Conservation (phyloP, 1,140 invertebrate genomes). For the Caenorhabditis elegans region WBcel235 BX284602.5:9686501-9687000, state of each 20-base stretch:
- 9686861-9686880: no score
- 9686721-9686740: background rate
- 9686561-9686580: constrained; percentile 16
- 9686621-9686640: no score
- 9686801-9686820: no score
- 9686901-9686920: background rate
- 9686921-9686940: background rate
- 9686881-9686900: no score
- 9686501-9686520: background rate
- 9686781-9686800: no score
- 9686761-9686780: background rate
- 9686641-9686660: background rate
- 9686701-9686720: background rate
- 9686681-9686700: background rate
- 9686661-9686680: background rate
- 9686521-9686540: constrained; percentile 7
- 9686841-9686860: background rate
- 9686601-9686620: constrained; percentile 1
- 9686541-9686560: constrained; percentile 13
- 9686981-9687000: no score
- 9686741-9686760: background rate
- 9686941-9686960: background rate
- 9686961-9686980: no score
- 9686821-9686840: background rate
- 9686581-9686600: constrained; percentile 7